Conservation (phyloP, 2,888 invertebrate genomes). For the Drosophila hamatofila region DNA sequence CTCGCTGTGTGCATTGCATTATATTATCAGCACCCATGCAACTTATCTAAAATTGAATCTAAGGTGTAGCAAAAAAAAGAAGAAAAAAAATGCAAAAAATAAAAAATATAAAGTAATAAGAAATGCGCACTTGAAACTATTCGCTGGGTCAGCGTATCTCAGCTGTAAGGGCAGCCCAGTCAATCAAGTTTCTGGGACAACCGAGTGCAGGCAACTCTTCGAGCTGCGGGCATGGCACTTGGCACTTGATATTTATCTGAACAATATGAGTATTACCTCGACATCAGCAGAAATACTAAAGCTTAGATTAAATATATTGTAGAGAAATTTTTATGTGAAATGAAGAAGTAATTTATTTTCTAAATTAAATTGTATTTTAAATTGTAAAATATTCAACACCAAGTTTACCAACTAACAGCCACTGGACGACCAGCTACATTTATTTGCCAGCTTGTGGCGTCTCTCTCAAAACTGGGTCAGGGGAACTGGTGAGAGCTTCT, state of each 20-base stretch:
- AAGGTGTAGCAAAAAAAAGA: constrained; percentile 42
- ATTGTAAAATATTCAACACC: constrained; percentile 14
- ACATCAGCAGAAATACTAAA: not conserved
- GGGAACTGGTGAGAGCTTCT: constrained; percentile 28
- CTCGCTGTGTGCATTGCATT: constrained; percentile 65
- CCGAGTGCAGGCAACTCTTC: constrained; percentile 7
- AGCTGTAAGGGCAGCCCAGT: constrained; percentile 7
- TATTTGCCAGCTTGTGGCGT: constrained; percentile 13
- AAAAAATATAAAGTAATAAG: constrained; percentile 21
- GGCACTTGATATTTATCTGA: not conserved
- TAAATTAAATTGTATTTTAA: not conserved
- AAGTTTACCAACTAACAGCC: constrained; percentile 26
- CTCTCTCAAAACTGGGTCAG: constrained; percentile 49
- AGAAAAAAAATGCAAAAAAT: not conserved
- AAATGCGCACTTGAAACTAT: constrained; percentile 55
- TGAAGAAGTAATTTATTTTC: not conserved
- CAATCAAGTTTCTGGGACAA: constrained; percentile 26
- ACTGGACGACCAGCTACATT: constrained; percentile 8
- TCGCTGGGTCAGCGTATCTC: constrained; percentile 33
- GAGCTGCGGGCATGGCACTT: not conserved
- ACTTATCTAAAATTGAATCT: constrained; percentile 78
- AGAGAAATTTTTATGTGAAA: not conserved
- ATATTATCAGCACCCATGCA: constrained; percentile 70
- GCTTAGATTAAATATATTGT: not conserved
- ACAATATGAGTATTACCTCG: not conserved